Evolutionary conservation across 2,113 vertebrate species (phyloP).

Genomic region (Psephotus haematonotus): DNA sequence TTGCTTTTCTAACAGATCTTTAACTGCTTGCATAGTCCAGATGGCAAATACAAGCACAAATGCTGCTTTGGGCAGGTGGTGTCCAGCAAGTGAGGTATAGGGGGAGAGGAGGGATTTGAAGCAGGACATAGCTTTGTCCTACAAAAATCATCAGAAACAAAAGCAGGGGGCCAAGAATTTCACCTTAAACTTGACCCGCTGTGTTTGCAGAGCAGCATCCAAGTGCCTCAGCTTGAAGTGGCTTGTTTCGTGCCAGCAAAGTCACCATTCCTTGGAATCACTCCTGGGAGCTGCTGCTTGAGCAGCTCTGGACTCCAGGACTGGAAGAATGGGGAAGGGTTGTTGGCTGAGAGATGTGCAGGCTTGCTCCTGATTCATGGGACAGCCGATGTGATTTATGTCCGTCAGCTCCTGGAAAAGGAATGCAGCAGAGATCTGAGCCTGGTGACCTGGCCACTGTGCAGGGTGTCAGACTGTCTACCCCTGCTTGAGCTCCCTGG

Average conservation of each 20-base stretch:
- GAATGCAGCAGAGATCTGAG: background rate
- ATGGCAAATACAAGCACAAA: background rate
- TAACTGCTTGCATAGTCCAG: background rate
- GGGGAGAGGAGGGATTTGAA: background rate
- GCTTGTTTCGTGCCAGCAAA: background rate
- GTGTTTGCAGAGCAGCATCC: background rate
- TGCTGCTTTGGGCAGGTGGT: background rate
- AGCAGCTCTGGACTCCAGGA: background rate
- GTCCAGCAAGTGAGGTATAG: background rate
- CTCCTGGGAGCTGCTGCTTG: background rate
- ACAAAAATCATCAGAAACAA: background rate
- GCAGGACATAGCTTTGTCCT: background rate
- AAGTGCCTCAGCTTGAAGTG: background rate
- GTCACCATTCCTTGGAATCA: background rate
- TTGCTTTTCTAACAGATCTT: background rate
- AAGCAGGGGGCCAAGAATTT: slow-evolving; percentile 19
- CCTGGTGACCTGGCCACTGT: background rate
- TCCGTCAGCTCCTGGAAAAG: background rate
- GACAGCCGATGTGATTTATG: background rate
- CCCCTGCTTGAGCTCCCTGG: background rate
- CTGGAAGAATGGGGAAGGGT: background rate
- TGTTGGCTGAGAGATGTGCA: background rate
- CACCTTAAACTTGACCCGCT: background rate
- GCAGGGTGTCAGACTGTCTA: background rate
- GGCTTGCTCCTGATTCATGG: background rate